phyloP scores from a whole-genome alignment of 2,113 vertebrate species.

The Chamaea fasciata region DNA sequence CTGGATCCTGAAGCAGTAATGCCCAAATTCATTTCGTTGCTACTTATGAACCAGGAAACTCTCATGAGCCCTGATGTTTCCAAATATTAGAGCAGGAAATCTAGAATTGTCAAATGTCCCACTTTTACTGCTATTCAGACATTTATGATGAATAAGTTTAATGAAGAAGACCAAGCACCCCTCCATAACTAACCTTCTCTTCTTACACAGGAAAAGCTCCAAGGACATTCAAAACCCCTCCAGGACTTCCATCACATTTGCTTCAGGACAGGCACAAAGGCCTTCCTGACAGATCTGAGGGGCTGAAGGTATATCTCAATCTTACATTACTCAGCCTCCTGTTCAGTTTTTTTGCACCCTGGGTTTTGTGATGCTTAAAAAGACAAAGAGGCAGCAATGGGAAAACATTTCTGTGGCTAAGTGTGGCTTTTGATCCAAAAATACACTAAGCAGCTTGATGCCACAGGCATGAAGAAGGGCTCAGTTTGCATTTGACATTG shows the following conservation, averaged over 20 bases:
- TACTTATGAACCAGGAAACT: neutral
- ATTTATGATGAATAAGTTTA: neutral
- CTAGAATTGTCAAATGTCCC: neutral
- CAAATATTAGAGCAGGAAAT: neutral
- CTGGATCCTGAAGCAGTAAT: neutral
- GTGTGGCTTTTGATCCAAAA: slow-evolving; percentile 30
- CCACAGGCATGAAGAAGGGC: neutral
- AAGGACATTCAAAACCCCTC: neutral
- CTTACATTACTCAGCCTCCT: neutral
- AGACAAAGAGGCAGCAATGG: neutral
- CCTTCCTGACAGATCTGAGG: neutral
- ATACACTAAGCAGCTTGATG: neutral
- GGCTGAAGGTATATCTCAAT: neutral
- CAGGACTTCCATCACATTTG: neutral
- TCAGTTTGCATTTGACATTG: neutral
- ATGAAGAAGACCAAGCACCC: neutral
- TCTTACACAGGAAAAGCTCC: neutral
- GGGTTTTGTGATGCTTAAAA: neutral
- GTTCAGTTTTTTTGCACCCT: neutral
- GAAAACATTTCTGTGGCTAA: slow-evolving; percentile 12
- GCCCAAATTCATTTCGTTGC: neutral
- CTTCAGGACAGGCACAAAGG: neutral
- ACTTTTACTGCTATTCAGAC: neutral
- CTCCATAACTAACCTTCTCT: neutral
- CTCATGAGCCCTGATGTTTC: neutral